These are phyloP conservation scores for Xylophagus ater DNA, from an alignment of 2,888 invertebrate species.

Conservation along the genomic window DNA sequence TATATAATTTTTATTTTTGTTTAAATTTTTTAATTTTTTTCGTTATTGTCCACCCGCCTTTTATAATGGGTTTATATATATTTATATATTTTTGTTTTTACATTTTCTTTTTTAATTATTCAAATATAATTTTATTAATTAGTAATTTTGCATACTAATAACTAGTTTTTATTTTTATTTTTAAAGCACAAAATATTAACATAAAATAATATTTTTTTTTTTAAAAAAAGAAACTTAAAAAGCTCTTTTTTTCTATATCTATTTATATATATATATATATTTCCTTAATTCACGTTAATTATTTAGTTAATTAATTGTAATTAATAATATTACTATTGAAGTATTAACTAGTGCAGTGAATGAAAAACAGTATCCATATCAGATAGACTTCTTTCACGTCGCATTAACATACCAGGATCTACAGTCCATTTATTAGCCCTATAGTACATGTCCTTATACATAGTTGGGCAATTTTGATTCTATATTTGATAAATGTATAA, in stretches of 20 bases:
- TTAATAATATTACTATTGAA: not conserved
- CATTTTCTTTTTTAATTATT: conserved; percentile 11
- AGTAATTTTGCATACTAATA: not conserved
- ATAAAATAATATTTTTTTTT: too few relatives aligned
- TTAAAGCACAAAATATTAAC: too few relatives aligned
- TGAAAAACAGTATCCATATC: conserved; percentile 18
- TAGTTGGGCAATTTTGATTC: conserved; percentile 70
- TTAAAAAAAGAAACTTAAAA: not conserved
- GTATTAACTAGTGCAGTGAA: conserved; percentile 16
- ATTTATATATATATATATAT: not conserved
- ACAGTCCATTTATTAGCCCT: conserved; percentile 45
- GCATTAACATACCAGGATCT: conserved; percentile 36
- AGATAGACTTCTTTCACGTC: conserved; percentile 25
- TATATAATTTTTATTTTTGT: conserved; percentile 19
- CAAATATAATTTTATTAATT: conserved; percentile 10
- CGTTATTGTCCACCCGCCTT: conserved; percentile 10
- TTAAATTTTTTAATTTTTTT: conserved; percentile 13
- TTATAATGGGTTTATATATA: conserved; percentile 17
- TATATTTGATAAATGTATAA: conserved; percentile 30
- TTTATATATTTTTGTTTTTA: conserved; percentile 13
- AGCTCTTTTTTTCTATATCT: not conserved
- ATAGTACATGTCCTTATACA: conserved; percentile 83
- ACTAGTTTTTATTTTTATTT: not conserved
- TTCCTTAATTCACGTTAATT: conserved; percentile 3
- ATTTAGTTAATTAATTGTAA: not conserved